Conservation (phyloP, 2,797 vertebrate species). For the Bovichtus variegatus region DNA sequence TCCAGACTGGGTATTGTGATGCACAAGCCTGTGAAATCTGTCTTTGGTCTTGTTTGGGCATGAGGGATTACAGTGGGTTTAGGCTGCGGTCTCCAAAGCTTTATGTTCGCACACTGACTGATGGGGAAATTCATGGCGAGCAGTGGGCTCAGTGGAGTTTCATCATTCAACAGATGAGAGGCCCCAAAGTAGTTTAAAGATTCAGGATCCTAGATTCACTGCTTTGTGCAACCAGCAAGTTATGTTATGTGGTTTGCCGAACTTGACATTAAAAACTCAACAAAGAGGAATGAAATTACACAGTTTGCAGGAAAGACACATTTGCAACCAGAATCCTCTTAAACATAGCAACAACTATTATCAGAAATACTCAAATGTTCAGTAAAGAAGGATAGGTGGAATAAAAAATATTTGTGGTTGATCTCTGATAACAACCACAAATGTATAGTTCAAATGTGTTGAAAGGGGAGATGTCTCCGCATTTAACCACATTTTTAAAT, state of each 20-base stretch:
- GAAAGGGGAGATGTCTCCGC: too few species aligned
- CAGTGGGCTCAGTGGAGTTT: constrained; percentile 31
- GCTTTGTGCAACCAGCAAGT: neutral
- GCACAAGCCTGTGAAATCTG: constrained; percentile 79
- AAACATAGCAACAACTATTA: neutral
- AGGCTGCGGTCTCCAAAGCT: constrained; percentile 53
- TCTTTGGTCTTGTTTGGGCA: constrained; percentile 77
- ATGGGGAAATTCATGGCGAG: constrained; percentile 50
- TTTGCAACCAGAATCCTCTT: neutral
- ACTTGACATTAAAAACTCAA: neutral
- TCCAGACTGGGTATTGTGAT: constrained; percentile 70
- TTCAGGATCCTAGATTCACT: constrained; percentile 8
- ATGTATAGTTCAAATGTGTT: neutral
- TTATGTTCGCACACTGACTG: constrained; percentile 61
- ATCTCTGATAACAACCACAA: too few species aligned
- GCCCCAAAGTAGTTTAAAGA: constrained; percentile 14
- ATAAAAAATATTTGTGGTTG: too few species aligned
- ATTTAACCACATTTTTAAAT: neutral
- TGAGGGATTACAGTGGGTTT: constrained; percentile 77
- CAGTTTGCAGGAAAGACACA: neutral
- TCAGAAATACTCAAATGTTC: neutral
- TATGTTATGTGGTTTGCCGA: neutral
- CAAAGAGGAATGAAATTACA: neutral
- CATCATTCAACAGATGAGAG: constrained; percentile 39
- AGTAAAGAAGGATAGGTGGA: neutral